phyloP scores from a whole-genome alignment of 2,888 invertebrate genomes.

The Stomorhina lunata region DNA sequence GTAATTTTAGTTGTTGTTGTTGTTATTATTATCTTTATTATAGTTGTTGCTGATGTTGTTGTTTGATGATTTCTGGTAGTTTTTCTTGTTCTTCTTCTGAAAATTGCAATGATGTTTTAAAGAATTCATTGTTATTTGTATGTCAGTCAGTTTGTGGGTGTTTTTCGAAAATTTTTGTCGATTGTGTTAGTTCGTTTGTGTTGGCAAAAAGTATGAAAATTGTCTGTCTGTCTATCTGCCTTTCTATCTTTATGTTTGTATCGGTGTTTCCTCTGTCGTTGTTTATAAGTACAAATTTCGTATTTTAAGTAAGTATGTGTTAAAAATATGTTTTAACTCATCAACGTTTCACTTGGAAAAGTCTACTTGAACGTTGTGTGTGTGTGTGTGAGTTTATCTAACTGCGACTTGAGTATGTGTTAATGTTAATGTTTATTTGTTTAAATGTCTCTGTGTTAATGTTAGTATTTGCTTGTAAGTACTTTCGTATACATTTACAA shows the following conservation, averaged over 20 bases:
- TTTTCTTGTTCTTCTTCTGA: conserved; percentile 31
- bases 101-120: conserved; percentile 60
- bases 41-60: neutral
- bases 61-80: no score
- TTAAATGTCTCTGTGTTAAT: neutral
- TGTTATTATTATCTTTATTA: conserved; percentile 18
- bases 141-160: neutral
- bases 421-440: conserved; percentile 2
- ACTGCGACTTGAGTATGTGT: no score
- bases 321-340: conserved; percentile 51
- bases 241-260: no score
- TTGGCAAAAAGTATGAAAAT: neutral
- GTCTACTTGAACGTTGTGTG: conserved; percentile 33
- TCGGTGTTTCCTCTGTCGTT: neutral
- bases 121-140: conserved; percentile 19
- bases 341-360: conserved; percentile 44
- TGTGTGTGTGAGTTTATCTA: no score
- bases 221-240: no score
- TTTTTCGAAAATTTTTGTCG: conserved; percentile 5
- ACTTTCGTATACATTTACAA: neutral
- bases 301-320: neutral
- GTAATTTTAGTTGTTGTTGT: conserved; percentile 50
- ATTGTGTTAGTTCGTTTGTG: neutral
- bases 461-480: neutral
- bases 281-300: neutral